Conservation (phyloP, 2,797 vertebrate genomes). For the Craterocephalus amniculus region DNA sequence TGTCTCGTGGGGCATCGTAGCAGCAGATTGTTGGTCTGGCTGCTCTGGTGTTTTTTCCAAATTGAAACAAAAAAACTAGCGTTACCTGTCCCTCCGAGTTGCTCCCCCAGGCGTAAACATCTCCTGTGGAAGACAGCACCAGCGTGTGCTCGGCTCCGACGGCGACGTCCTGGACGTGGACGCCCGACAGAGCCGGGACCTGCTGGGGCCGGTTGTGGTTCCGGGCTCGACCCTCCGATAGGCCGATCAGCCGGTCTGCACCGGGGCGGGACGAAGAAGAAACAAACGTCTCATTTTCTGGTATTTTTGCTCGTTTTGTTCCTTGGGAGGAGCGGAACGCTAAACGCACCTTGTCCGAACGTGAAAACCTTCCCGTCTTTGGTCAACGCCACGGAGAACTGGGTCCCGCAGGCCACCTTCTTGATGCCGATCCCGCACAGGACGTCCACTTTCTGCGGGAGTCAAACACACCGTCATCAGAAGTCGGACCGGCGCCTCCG, state of each 20-base stretch:
- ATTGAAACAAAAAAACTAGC: too few species aligned
- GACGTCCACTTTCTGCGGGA: slow-evolving; percentile 81
- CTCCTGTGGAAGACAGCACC: slow-evolving; percentile 81
- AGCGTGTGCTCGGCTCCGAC: slow-evolving; percentile 86
- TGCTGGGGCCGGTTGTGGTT: slow-evolving; percentile 87
- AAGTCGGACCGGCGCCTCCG: neutral
- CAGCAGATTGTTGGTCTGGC: too few species aligned
- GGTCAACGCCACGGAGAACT: slow-evolving; percentile 85
- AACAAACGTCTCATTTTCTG: too few species aligned
- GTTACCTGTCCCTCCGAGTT: slow-evolving; percentile 88
- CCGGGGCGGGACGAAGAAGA: too few species aligned
- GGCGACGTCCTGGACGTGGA: slow-evolving; percentile 81
- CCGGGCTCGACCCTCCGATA: slow-evolving; percentile 84
- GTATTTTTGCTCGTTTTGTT: too few species aligned
- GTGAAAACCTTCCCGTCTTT: slow-evolving; percentile 85
- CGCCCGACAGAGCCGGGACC: slow-evolving; percentile 80
- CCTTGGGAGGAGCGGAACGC: too few species aligned
- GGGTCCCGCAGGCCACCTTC: slow-evolving; percentile 85
- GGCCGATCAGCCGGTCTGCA: slow-evolving; percentile 84
- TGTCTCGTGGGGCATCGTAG: too few species aligned
- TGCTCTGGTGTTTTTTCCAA: too few species aligned
- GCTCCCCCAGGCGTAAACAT: slow-evolving; percentile 86
- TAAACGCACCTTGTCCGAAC: slow-evolving; percentile 81
- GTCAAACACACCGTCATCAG: neutral
- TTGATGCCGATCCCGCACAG: slow-evolving; percentile 83